A percentile compares a stretch with the other conserved stretches of the same genome.
These are phyloP conservation scores for Saccostrea glomerata DNA, from an alignment of 1,140 invertebrate genomes.

Conservation along the genomic window DNA sequence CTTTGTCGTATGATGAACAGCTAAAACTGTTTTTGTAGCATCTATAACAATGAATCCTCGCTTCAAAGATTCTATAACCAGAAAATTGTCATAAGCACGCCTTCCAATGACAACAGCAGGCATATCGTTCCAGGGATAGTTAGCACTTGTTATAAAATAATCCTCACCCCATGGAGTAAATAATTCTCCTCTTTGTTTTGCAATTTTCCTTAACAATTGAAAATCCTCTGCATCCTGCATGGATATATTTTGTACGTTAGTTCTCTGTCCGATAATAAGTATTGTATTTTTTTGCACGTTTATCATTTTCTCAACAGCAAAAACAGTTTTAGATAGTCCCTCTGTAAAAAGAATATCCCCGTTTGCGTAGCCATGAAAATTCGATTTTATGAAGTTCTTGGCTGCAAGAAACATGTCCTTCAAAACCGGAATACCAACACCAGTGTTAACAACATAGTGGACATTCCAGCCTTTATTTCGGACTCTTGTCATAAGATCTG, in stretches of 20 bases:
- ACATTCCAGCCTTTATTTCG: not conserved
- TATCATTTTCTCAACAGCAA: not conserved
- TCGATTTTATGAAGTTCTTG: not conserved
- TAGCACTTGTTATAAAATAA: conserved; percentile 67
- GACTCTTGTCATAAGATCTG: not conserved
- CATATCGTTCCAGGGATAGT: conserved; percentile 64
- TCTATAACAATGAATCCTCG: conserved; percentile 62
- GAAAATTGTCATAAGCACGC: too few relatives aligned
- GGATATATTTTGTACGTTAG: too few relatives aligned
- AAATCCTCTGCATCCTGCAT: too few relatives aligned
- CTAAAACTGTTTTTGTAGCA: conserved; percentile 62
- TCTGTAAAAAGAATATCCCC: conserved; percentile 43
- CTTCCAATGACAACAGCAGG: conserved; percentile 67
- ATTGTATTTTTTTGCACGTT: conserved; percentile 16
- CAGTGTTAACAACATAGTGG: conserved; percentile 25
- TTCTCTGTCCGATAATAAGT: conserved; percentile 60
- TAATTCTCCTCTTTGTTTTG: conserved; percentile 50
- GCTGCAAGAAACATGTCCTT: too few relatives aligned
- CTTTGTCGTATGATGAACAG: conserved; percentile 67
- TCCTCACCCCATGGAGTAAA: conserved; percentile 65
- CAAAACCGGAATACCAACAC: too few relatives aligned
- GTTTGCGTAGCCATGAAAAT: conserved; percentile 43
- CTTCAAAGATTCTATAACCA: too few relatives aligned
- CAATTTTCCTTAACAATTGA: conserved; percentile 37
- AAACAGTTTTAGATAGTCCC: conserved; percentile 24